Evolutionary conservation across 2,113 vertebrate species (phyloP), one percentile per base, ranked within the genome.

Genomic region (Corythoichthys haematopterus): DNA sequence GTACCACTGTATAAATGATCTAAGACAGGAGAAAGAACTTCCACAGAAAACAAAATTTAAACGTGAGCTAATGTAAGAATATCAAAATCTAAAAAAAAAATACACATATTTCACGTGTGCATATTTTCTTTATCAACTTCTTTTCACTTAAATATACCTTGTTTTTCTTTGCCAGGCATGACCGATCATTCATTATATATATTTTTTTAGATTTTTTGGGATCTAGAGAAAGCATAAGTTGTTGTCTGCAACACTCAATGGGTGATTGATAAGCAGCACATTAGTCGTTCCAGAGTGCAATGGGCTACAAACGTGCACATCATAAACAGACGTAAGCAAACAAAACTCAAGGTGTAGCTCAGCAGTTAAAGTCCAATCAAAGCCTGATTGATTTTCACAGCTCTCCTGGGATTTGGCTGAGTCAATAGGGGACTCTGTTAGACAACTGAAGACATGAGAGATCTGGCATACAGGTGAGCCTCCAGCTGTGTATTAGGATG

Each of bases 381-480:
- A 87, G 81, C 16, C 7, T 0, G 71, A 88, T 90, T 78, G 85
- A 88, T 88, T 84, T 87, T 70, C 76, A 71, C 72, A 73, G 81
- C 74, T 82, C 82, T 75, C 71, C 1, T 65, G 70, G 70, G 84
- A 85, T 76, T 72, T 79, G 69, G 75, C 40, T 71, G 65, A 71
- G 80, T 88, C 84, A 81, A 87, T 85, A 85, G 55, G 64, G 45
- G 78, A 87, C 78, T 85, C 77, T 86, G 87, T 90, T 74, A 77
- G 85, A 90, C 84, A 84, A 72, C 79, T 80, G 74, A 66, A 78
- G 79, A 84, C 83, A 84, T 85, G 80, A 90, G 83, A 82, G 82
- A 88, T 81, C 70, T 59, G 37, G 70, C 75, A 67, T 71, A 71
- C 62, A 28, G 78, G 72, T 64, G n/a, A 47, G 43, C 60, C 69